Base-by-base conservation (phyloP, 2,888 invertebrate genomes). In the Ephialtes manifestator region DNA sequence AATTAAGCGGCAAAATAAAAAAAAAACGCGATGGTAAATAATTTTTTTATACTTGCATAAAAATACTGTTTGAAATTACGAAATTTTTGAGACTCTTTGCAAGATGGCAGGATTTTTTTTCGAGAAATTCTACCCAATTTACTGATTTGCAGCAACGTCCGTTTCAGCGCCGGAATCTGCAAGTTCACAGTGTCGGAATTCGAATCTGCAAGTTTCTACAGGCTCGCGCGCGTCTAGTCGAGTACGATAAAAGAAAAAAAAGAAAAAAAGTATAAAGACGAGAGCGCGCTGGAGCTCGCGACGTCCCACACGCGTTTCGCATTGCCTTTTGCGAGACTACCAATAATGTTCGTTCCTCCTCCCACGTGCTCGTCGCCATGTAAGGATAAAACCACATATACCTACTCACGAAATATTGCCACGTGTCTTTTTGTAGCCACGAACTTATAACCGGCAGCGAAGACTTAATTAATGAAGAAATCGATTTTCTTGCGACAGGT, bases 271-370 rank as follows among this genome's bases (percentile, higher is more conserved):
- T 48, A 65, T n/a, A 18, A 24, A 39, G 60, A 48, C 39, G 18
- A 18, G 65, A 68, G 7, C 51, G 18, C 18, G 15, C 10, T 2
- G 39, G 39, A 10, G 39, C 5, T 10, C 48, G 48, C 20, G 28
- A 46, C 46, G 46, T 68, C 43, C 67, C 28, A 48, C 67, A 43
- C 67, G 46, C 67, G 46, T 24, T 68, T 4, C 15, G n/a, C 1
- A n/a, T 28, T 8, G 68, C 28, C 67, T 39, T 24, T 28, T 4
- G 68, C 28, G 46, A 28, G 68, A 24, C 46, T 28, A 15, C 48
- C 31, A 74, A 74, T 74, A 46, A 60, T 58, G 43, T 28, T 28
- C 58, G 60, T 58, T 74, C 43, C 39, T 74, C 43, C 39, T n/a
- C 55, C 72, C 74, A 74, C 74, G 20, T 24, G 74, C 15, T n/a